These are phyloP conservation scores for Scaptomyza flava DNA, from an alignment of 2,888 invertebrate genomes.

Conservation along the genomic window DNA sequence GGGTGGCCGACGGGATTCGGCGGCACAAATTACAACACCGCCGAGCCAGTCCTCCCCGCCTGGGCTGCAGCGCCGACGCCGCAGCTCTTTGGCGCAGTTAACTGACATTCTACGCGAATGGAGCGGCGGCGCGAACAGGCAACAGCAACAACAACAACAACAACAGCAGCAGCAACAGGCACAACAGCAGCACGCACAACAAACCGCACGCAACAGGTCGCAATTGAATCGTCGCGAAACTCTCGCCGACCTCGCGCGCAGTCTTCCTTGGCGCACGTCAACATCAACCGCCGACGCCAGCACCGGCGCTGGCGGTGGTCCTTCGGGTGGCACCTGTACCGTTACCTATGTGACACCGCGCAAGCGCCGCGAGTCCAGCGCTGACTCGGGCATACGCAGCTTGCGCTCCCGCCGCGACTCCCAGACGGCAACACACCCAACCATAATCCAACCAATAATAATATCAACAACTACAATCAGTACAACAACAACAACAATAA, in stretches of 20 bases:
- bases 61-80: conserved; percentile 89
- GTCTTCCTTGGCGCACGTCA: conserved; percentile 91
- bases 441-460: not conserved
- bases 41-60: conserved; percentile 90
- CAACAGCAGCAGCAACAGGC: conserved; percentile 17
- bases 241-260: conserved; percentile 93
- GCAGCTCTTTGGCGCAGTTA: conserved; percentile 94
- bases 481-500: not conserved
- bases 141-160: conserved; percentile 71
- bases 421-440: conserved; percentile 85
- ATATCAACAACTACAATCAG: not conserved
- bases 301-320: conserved; percentile 74
- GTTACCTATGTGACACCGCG: conserved; percentile 85
- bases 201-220: conserved; percentile 83
- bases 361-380: conserved; percentile 94
- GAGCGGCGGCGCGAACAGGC: conserved; percentile 88
- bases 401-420: conserved; percentile 91
- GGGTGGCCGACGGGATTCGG: conserved; percentile 94
- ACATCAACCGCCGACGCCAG: conserved; percentile 85
- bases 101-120: conserved; percentile 95
- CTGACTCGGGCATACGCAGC: conserved; percentile 93
- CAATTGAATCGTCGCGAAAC: conserved; percentile 94
- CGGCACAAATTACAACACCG: conserved; percentile 95
- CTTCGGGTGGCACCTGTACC: conserved; percentile 13
- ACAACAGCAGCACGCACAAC: conserved; percentile 74